Conservation (phyloP, 2,888 invertebrate genomes). For the Metallyticus violacea region DNA sequence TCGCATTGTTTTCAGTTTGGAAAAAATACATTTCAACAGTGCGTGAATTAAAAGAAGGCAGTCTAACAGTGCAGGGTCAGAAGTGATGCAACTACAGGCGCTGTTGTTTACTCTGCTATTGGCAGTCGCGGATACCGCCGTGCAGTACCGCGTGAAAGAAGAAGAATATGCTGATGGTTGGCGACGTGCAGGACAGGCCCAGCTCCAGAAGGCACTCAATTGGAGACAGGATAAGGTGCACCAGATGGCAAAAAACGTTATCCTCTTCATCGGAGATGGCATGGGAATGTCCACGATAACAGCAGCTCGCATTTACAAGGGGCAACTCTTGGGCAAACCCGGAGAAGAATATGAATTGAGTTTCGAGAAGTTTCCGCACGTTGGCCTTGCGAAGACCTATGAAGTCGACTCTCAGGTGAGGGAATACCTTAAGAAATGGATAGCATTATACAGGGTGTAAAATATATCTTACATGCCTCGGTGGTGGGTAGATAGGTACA, state of each 20-base stretch:
- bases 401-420: slow-evolving; percentile 60
- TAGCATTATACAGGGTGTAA: no score
- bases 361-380: slow-evolving; percentile 61
- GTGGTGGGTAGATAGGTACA: no score
- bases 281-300: slow-evolving; percentile 65
- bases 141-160: slow-evolving; percentile 5
- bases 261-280: slow-evolving; percentile 65
- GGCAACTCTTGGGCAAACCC: slow-evolving; percentile 48
- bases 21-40: no score
- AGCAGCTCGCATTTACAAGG: slow-evolving; percentile 61
- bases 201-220: background rate
- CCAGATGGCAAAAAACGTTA: slow-evolving; percentile 56
- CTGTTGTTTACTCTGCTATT: background rate
- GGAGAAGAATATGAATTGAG: slow-evolving; percentile 59
- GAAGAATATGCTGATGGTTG: slow-evolving; percentile 8
- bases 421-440: no score
- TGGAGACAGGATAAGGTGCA: slow-evolving; percentile 38
- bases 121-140: background rate
- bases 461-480: no score
- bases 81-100: background rate
- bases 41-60: background rate
- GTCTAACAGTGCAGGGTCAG: background rate
- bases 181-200: slow-evolving; percentile 11
- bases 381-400: slow-evolving; percentile 66
- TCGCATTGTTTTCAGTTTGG: no score